A percentile compares a stretch with the other conserved stretches of the same genome.
Evolutionary conservation across 2,797 vertebrate genomes (phyloP).

Genomic region (Chanos chanos): DNA sequence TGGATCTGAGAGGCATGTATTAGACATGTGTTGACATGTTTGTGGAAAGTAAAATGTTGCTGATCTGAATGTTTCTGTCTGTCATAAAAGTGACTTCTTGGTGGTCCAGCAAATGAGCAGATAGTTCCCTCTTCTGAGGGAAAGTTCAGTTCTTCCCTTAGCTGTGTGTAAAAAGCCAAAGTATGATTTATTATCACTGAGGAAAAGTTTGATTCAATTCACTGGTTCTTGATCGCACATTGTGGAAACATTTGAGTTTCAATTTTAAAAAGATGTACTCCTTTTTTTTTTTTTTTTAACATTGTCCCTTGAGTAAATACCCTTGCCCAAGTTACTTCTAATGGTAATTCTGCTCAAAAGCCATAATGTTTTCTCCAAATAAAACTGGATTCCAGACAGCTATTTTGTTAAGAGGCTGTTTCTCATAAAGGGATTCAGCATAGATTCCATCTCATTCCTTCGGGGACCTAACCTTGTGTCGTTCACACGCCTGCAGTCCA

Average conservation of each 20-base stretch:
- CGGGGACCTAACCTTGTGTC: constrained; percentile 35
- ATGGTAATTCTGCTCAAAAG: too few species aligned
- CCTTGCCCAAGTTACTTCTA: too few species aligned
- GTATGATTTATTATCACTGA: constrained; percentile 26
- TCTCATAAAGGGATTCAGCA: constrained; percentile 24
- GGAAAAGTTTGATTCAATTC: too few species aligned
- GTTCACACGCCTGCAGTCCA: constrained; percentile 34
- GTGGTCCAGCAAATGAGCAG: background rate
- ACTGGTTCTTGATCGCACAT: too few species aligned
- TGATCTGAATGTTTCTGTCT: background rate
- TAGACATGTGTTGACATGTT: constrained; percentile 36
- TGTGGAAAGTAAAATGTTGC: constrained; percentile 4
- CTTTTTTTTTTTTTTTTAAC: background rate
- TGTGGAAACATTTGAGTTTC: too few species aligned
- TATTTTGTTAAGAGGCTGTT: constrained; percentile 31
- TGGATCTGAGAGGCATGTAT: constrained; percentile 30
- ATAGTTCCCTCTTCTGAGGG: background rate
- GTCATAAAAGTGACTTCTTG: constrained; percentile 23
- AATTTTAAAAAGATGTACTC: background rate
- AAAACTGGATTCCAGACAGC: constrained; percentile 25
- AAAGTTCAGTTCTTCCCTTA: too few species aligned
- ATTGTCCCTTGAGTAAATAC: constrained; percentile 9
- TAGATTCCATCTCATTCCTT: constrained; percentile 28
- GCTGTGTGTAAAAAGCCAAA: too few species aligned
- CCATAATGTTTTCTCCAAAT: constrained; percentile 12